These are phyloP conservation scores for Pygocentrus nattereri DNA, from an alignment of 2,797 vertebrate species.

Conservation along the genomic window DNA sequence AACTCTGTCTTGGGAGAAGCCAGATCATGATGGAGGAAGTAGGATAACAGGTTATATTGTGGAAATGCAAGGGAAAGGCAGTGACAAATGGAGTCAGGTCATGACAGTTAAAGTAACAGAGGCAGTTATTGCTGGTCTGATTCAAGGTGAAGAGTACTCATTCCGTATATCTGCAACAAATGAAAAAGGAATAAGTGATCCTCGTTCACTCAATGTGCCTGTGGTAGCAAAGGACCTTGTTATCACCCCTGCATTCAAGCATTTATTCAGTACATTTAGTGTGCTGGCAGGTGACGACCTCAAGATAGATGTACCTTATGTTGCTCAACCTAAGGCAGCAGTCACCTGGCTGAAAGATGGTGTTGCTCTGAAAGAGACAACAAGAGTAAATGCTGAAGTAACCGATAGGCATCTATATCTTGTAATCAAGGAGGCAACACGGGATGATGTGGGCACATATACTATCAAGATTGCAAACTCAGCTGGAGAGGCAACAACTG, in stretches of 20 bases:
- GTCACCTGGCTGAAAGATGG: constrained; percentile 94
- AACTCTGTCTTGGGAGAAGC: constrained; percentile 96
- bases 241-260: constrained; percentile 88
- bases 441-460: constrained; percentile 96
- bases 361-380: constrained; percentile 93
- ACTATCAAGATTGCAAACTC: constrained; percentile 88
- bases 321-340: constrained; percentile 89
- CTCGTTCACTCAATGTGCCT: constrained; percentile 87
- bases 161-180: constrained; percentile 95
- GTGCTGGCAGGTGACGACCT: constrained; percentile 93
- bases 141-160: constrained; percentile 91
- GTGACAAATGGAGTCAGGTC: constrained; percentile 92
- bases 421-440: constrained; percentile 92
- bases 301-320: constrained; percentile 93
- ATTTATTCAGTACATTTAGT: constrained; percentile 90
- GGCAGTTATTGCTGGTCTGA: constrained; percentile 89
- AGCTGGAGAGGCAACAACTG: constrained; percentile 86
- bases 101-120: constrained; percentile 90
- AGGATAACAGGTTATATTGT: constrained; percentile 94
- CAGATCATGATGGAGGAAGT: constrained; percentile 96
- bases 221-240: constrained; percentile 95
- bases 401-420: constrained; percentile 84
- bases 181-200: constrained; percentile 97
- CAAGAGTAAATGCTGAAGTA: constrained; percentile 90
- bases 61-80: constrained; percentile 94